Conservation (phyloP, 35 echinoderm and acorn worm species). For the Lytechinus variegatus region DNA sequence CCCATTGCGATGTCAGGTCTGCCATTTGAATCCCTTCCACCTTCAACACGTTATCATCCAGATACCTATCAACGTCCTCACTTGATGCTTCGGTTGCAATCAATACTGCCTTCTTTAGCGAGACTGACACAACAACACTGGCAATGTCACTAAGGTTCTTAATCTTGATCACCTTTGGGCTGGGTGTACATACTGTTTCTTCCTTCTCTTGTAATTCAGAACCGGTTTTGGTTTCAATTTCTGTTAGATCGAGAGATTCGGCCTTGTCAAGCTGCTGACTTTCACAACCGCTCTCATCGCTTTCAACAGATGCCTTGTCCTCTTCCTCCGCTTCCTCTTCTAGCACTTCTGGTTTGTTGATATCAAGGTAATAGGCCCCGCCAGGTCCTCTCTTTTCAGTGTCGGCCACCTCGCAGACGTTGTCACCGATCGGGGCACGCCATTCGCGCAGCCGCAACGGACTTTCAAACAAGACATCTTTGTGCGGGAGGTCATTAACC, state of each 20-base stretch:
- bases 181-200: background rate
- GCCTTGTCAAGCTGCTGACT: constrained; percentile 70
- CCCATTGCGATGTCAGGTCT: constrained; percentile 60
- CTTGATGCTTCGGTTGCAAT: constrained; percentile 52
- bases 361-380: constrained; percentile 61
- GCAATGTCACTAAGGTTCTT: constrained; percentile 74
- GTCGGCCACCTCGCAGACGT: constrained; percentile 78
- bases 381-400: constrained; percentile 25
- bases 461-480: constrained; percentile 74
- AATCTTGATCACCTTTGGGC: constrained; percentile 62
- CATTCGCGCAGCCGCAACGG: constrained; percentile 70
- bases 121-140: constrained; percentile 63
- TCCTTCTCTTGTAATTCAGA: constrained; percentile 52
- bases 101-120: constrained; percentile 65
- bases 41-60: constrained; percentile 77
- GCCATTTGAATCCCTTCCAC: constrained; percentile 45
- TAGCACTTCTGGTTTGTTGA: constrained; percentile 17
- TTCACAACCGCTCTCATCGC: constrained; percentile 83
- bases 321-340: constrained; percentile 19
- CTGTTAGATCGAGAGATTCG: constrained; percentile 50
- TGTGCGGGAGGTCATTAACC: constrained; percentile 74
- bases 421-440: constrained; percentile 84
- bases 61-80: constrained; percentile 57
- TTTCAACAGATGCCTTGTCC: constrained; percentile 59
- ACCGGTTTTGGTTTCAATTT: background rate